Percentiles rank a stretch among this genome's conserved stretches.
Conservation (phyloP, 2,113 vertebrate species). For the Esox niger region DNA sequence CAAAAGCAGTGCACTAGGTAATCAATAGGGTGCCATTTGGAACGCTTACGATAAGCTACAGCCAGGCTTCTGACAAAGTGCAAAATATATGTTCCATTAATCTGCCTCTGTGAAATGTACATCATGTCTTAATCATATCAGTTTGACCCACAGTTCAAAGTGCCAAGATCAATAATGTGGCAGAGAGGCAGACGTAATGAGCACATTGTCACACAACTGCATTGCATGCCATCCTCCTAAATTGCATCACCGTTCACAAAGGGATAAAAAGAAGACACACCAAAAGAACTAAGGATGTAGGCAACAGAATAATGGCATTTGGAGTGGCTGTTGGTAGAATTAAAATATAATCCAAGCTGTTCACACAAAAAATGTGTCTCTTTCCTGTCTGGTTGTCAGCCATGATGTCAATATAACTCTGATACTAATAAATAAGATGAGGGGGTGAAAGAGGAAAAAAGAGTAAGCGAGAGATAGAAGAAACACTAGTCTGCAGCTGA, state of each 20-base stretch:
- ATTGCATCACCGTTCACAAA: conserved; percentile 28
- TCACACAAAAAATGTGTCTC: conserved; percentile 29
- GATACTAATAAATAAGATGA: conserved; percentile 30
- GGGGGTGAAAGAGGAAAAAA: too few relatives aligned
- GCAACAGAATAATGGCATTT: conserved; percentile 34
- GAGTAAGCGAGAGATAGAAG: too few relatives aligned
- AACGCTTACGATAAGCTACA: neutral
- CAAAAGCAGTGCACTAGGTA: too few relatives aligned
- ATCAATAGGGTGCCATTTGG: neutral
- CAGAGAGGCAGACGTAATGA: neutral
- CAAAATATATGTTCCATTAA: neutral
- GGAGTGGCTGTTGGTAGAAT: conserved; percentile 30
- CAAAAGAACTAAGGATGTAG: conserved; percentile 16
- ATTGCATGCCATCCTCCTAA: conserved; percentile 19
- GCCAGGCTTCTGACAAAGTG: neutral
- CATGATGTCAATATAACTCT: conserved; percentile 15
- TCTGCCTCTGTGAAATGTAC: neutral
- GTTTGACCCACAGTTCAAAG: conserved; percentile 36
- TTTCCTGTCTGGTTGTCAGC: conserved; percentile 17
- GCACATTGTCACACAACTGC: conserved; percentile 20
- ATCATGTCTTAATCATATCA: conserved; percentile 44
- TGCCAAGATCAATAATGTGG: conserved; percentile 37
- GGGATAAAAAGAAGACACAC: too few relatives aligned
- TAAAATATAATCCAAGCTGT: conserved; percentile 33
- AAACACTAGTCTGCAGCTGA: conserved; percentile 4